A percentile compares a stretch with the other conserved stretches of the same genome.
Conservation (phyloP, 2,113 vertebrate species). For the Myotis yumanensis region DNA sequence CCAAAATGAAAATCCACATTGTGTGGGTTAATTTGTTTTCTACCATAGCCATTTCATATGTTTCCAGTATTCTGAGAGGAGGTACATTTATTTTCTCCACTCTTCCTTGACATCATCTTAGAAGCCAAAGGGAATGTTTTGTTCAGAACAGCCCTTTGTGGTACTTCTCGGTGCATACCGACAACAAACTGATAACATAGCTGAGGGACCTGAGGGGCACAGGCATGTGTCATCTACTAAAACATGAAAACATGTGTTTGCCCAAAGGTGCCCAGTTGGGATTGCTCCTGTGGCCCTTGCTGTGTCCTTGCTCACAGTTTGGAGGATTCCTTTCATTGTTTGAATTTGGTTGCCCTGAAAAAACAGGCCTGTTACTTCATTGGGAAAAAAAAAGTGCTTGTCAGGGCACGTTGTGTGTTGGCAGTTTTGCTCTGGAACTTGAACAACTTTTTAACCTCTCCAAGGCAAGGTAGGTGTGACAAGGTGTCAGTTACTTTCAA, state of each 20-base stretch:
- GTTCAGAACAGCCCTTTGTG: constrained; percentile 36
- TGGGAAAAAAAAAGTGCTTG: constrained; percentile 32
- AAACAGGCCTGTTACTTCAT: constrained; percentile 45
- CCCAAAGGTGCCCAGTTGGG: neutral
- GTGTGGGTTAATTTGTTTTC: neutral
- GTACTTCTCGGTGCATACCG: neutral
- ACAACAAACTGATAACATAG: neutral
- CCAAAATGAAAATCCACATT: neutral
- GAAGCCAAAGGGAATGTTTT: neutral
- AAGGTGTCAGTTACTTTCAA: constrained; percentile 75
- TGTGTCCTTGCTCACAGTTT: neutral
- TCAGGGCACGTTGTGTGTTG: constrained; percentile 57
- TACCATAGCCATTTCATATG: neutral
- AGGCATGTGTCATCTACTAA: neutral
- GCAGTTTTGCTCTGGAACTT: constrained; percentile 78
- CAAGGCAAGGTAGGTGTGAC: constrained; percentile 79
- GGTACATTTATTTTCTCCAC: neutral
- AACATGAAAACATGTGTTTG: neutral
- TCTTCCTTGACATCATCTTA: neutral
- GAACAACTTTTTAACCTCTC: constrained; percentile 82
- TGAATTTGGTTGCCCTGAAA: constrained; percentile 15
- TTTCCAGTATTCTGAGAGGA: neutral
- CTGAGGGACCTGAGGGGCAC: neutral
- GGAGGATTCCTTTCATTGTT: constrained; percentile 29
- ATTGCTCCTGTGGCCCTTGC: neutral